Conservation (phyloP, 2,888 invertebrate genomes). For the Eupithecia dodoneata region DNA sequence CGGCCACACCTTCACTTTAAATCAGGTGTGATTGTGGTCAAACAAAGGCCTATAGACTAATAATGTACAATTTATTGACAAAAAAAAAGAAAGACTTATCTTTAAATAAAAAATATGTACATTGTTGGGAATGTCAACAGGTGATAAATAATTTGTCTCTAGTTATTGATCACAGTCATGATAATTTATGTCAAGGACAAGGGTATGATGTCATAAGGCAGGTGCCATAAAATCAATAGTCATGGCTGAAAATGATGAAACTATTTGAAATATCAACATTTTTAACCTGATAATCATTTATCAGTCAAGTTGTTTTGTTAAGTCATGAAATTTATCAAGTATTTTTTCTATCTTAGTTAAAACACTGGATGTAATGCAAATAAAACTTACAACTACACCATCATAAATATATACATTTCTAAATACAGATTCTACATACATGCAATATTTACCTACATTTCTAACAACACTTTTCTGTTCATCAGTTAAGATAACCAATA, state of each 20-base stretch:
- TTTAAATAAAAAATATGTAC: not conserved
- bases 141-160: not conserved
- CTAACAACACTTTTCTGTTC: not conserved
- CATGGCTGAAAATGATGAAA: slow-evolving; percentile 5
- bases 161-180: slow-evolving; percentile 16
- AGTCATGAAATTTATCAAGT: not conserved
- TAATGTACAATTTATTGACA: too few species aligned
- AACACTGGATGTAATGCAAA: not conserved
- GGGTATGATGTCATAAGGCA: slow-evolving; percentile 24
- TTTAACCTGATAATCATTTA: not conserved
- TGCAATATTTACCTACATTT: not conserved
- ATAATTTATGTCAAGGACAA: slow-evolving; percentile 28
- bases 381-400: not conserved
- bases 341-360: not conserved
- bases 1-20: too few species aligned
- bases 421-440: not conserved
- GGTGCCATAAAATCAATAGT: slow-evolving; percentile 29
- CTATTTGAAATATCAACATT: not conserved
- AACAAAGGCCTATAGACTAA: too few species aligned
- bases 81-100: too few species aligned
- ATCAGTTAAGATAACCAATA: not conserved
- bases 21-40: too few species aligned
- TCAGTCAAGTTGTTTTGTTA: not conserved
- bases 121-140: not conserved
- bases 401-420: not conserved